Percentiles rank a stretch among this genome's conserved stretches.
These are phyloP conservation scores for Syngnathus floridae DNA, from an alignment of 2,113 vertebrate genomes.

Conservation along the genomic window DNA sequence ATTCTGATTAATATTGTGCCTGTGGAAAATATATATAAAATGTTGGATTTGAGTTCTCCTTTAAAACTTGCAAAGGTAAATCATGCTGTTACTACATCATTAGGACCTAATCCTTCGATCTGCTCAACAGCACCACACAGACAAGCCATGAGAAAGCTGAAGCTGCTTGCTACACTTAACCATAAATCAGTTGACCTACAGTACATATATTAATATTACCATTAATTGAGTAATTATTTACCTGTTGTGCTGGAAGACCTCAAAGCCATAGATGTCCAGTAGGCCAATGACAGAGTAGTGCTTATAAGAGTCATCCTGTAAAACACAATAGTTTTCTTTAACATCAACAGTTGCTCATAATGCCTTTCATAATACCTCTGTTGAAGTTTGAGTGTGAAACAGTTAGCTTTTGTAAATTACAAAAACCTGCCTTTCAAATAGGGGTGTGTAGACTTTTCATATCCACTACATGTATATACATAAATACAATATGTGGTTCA, in stretches of 20 bases:
- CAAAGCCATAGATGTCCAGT: constrained; percentile 95
- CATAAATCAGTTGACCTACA: no score
- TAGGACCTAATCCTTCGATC: neutral
- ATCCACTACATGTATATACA: neutral
- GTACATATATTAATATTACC: no score
- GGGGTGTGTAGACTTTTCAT: neutral
- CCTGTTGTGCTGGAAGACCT: constrained; percentile 97
- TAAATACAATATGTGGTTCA: neutral
- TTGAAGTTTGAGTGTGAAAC: neutral
- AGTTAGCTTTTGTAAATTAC: neutral
- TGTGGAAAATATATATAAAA: no score
- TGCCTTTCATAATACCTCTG: no score
- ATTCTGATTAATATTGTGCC: no score
- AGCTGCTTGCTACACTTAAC: neutral
- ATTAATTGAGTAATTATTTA: constrained; percentile 33
- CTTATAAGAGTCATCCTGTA: constrained; percentile 79
- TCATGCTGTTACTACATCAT: neutral
- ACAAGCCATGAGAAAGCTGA: neutral
- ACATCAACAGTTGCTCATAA: no score
- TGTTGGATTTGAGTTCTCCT: neutral
- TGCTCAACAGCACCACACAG: neutral
- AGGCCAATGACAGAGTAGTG: constrained; percentile 84
- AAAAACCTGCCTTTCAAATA: neutral
- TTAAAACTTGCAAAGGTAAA: neutral
- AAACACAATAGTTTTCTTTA: neutral